Evolutionary conservation across 2,888 invertebrate species (phyloP), one percentile per base, ranked within the genome.

Genomic region (Piscicola geometra): DNA sequence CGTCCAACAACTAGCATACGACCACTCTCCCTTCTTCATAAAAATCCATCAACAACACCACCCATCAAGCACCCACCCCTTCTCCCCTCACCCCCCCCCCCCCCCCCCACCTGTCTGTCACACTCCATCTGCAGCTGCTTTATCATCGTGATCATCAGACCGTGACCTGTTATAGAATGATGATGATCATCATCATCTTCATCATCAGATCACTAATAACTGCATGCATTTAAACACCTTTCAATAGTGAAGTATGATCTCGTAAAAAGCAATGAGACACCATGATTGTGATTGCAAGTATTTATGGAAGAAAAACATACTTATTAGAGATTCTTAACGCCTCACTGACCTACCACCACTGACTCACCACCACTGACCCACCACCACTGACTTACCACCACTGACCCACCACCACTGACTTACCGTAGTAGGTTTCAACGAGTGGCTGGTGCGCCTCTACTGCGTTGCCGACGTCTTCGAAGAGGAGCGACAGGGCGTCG

Each of bases 371-470:
- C 25, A 56, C n/a, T n/a, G n/a, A 5, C n/a, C 21, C 21, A 56
- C n/a, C 60, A 56, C 60, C 21, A 25, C 12, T 21, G n/a, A 15
- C 60, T 56, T n/a, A 56, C n/a, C 60, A 21, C 60, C 21, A 25
- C n/a, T 21, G 5, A 15, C 25, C 60, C 60, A 56, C 60, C 60
- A 56, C 60, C 25, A 56, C 60, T 25, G 15, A 79, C 82, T 81
- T 82, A 81, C 93, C 93, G 85, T 94, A 95, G 84, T 91, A 93
- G 0, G 92, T 92, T 84, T 94, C 93, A 41, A 95, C 90, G 36
- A 94, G 88, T 0, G 94, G 93, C 82, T 94, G 93, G 85, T 94
- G 92, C 3, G 91, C 89, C 85, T 94, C 93, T 36, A 94, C 88
- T 9, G 92, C 89, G 77, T 91, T 87, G 0, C 93, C 93, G 76